Evolutionary conservation across 2,797 vertebrate genomes (phyloP), one percentile per base, ranked within the genome.

Genomic region (Pteropus rufus): DNA sequence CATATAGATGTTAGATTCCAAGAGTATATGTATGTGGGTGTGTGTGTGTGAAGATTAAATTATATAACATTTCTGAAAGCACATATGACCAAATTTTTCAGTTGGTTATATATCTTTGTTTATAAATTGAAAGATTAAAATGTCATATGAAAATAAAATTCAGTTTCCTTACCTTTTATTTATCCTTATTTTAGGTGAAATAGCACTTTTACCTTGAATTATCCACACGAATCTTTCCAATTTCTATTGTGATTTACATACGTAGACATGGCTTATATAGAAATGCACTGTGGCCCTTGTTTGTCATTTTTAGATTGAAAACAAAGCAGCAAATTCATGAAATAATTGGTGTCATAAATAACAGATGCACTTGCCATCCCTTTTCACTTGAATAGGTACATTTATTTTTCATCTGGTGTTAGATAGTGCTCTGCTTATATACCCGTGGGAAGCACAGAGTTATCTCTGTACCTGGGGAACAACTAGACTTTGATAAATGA

Each of bases 391-490:
- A 92, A 79, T 87, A 79, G 21, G 58, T 83, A 34, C 44, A 52
- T 72, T 93, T 96, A 86, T 86, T 96, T 97, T 97, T 93, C 84
- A 95, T 92, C 73, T 80, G 44, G 29, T 79, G 58, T 96, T 89
- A 83, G 46, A 83, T 44, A 73, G 29, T 67, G 44, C 44, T 90
- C 34, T 81, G 58, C 16, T 91, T 73, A 73, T 58, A 44, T 52
- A 52, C 62, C 34, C 70, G 24, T 44, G 60, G 62, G 65, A 82
- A 86, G 76, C 7, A 39, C 14, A 82, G 36, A 94, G 62, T 87
- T 95, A 87, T 83, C 86, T 95, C 21, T 94, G 21, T 56, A 81
- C 80, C 46, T 80, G 39, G 60, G 75, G 44, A 94, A 76, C 10
- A 93, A 44, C 26, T 34, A 89, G 75, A 76, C 54, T 86, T 94